phyloP scores from a whole-genome alignment of 2,113 vertebrate species.

The Neodontobutis hainanensis region DNA sequence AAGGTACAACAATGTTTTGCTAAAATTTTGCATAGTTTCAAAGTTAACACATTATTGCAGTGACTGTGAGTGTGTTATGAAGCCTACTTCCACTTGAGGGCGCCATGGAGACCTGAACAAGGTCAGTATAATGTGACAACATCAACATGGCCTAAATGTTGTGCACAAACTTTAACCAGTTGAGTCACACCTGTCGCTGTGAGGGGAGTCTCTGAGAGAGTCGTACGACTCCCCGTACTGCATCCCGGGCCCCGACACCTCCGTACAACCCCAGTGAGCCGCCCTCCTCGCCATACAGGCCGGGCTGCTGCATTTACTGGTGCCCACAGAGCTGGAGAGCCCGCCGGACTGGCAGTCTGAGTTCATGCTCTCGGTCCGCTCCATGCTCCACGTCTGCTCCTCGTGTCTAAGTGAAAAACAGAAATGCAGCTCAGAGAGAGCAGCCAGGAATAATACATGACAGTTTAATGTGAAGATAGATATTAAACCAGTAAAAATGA shows the following conservation, averaged over 20 bases:
- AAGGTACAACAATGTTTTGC: too few species aligned
- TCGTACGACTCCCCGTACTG: conserved; percentile 93
- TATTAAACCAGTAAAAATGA: too few species aligned
- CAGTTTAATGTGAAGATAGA: too few species aligned
- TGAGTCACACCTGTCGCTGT: conserved; percentile 91
- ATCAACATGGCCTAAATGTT: conserved; percentile 1
- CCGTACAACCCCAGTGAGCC: conserved; percentile 85
- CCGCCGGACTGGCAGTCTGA: conserved; percentile 95
- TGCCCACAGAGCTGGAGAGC: conserved; percentile 93
- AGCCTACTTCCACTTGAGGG: conserved; percentile 59
- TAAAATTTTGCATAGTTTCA: too few species aligned
- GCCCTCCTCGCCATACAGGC: conserved; percentile 90
- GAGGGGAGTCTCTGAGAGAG: conserved; percentile 93
- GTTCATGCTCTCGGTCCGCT: conserved; percentile 91
- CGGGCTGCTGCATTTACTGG: conserved; percentile 98
- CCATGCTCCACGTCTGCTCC: conserved; percentile 97
- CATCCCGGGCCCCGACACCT: conserved; percentile 75
- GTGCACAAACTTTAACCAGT: background rate
- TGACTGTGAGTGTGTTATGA: too few species aligned
- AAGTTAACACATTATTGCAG: too few species aligned
- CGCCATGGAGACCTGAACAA: conserved; percentile 23
- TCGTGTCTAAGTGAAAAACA: conserved; percentile 82
- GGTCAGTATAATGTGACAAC: background rate
- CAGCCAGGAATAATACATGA: too few species aligned
- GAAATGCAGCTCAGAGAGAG: too few species aligned